Evolutionary conservation across 2,113 vertebrate genomes (phyloP).

Genomic region (Bos indicus): DNA sequence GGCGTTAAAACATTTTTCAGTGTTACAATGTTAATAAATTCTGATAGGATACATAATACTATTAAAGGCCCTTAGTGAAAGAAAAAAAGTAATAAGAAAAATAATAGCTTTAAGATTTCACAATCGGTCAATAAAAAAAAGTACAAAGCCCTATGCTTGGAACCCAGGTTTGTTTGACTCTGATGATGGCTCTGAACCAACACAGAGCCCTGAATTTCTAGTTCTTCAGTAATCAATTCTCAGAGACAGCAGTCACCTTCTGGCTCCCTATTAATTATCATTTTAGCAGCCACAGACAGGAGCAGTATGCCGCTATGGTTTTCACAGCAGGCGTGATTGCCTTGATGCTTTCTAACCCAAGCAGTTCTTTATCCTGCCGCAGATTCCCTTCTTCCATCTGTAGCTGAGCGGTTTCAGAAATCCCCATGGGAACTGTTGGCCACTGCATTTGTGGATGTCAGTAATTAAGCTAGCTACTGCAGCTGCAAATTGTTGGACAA

Average conservation of each 20-base stretch:
- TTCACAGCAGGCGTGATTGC: conserved; percentile 27
- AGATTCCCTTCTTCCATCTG: conserved; percentile 23
- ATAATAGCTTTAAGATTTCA: neutral
- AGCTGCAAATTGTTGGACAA: conserved; percentile 8
- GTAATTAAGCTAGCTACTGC: conserved; percentile 40
- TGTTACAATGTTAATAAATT: neutral
- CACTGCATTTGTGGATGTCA: conserved; percentile 9
- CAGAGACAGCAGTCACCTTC: conserved; percentile 39
- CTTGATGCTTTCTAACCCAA: conserved; percentile 43
- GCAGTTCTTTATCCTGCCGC: conserved; percentile 7
- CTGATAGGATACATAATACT: neutral
- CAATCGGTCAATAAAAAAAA: conserved; percentile 30
- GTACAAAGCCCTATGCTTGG: neutral
- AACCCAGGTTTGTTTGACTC: neutral
- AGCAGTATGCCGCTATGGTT: neutral
- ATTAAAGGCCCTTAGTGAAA: neutral
- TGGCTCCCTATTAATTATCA: conserved; percentile 58
- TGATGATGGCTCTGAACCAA: neutral
- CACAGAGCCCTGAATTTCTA: neutral
- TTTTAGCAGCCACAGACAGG: conserved; percentile 42
- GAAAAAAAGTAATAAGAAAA: neutral
- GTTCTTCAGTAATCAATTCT: conserved; percentile 49
- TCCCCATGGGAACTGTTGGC: neutral
- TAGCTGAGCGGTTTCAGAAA: conserved; percentile 26
- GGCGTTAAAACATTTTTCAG: neutral